Evolutionary conservation across 1,140 invertebrate species (phyloP).

Genomic region (Steinernema feltiae): DNA sequence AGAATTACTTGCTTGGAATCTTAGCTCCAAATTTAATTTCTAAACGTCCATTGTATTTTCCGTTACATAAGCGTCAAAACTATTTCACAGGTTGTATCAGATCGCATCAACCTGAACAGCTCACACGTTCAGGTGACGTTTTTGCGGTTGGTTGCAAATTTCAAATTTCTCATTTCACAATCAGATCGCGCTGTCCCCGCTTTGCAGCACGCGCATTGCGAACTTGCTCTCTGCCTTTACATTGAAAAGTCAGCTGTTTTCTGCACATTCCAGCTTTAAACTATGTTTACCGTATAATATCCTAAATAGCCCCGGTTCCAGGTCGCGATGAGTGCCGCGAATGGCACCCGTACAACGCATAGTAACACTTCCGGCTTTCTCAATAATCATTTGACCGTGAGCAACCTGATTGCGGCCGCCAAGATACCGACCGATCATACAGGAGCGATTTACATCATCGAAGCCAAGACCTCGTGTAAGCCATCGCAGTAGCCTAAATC

Average conservation of each 20-base stretch:
- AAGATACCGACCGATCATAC: background rate
- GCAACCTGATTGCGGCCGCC: background rate
- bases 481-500: background rate
- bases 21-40: no score
- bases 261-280: background rate
- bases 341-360: no score
- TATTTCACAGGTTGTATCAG: background rate
- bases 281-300: no score
- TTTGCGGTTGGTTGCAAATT: background rate
- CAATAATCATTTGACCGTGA: background rate
- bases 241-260: background rate
- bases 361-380: no score
- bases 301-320: no score
- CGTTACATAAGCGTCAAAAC: no score
- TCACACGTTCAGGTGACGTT: background rate
- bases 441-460: background rate
- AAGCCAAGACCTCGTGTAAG: background rate
- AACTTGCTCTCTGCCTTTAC: no score
- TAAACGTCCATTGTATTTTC: no score
- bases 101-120: background rate
- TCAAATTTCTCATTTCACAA: background rate
- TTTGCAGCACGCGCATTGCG: no score
- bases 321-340: no score
- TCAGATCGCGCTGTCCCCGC: no score
- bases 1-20: no score